Evolutionary conservation across 2,888 invertebrate genomes (phyloP), one percentile per base, ranked within the genome.

Genomic region (Eilema sororculum): DNA sequence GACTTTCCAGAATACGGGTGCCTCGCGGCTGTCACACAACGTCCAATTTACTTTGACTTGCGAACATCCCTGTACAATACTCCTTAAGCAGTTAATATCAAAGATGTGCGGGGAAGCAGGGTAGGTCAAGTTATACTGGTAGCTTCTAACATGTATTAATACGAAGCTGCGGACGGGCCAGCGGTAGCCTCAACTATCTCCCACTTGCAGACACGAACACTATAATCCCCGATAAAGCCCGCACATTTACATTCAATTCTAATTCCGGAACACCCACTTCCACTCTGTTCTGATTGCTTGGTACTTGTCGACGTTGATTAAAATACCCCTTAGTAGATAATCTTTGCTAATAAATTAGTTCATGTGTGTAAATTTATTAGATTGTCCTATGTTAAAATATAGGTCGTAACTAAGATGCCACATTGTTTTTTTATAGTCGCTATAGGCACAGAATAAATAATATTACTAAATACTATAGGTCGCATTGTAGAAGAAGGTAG

Each of bases 181-280:
- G 87, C 86, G 83, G 74, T 76, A 86, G 86, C 89, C 90, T 85
- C 91, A 95, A 95, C 95, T 95, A 95, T 95, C 95, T 95, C 90
- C 88, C 86, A 87, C 85, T 91, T 88, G 91, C 95, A 95, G 95
- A 93, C 90, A 87, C 93, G 93, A 92, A 92, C 94, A 95, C 95
- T 95, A 95, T 95, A 95, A 95, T 95, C 95, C 95, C 91, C 93
- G 95, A 95, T 95, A 95, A 95, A 95, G 94, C 95, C 95, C 95
- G 95, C 95, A 95, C 95, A 95, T 95, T 95, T 95, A 95, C 95
- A 95, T 95, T 95, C 95, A 95, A 95, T 95, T 95, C 95, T 94
- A 94, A 95, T 95, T 95, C 89, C 86, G 90, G 87, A 86, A 91
- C 88, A 89, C 91, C 93, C 91, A 90, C 88, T 91, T 83, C 90